Evolutionary conservation across 2,888 invertebrate species (phyloP), one percentile per base, ranked within the genome.

Genomic region (Baronia brevicornis): DNA sequence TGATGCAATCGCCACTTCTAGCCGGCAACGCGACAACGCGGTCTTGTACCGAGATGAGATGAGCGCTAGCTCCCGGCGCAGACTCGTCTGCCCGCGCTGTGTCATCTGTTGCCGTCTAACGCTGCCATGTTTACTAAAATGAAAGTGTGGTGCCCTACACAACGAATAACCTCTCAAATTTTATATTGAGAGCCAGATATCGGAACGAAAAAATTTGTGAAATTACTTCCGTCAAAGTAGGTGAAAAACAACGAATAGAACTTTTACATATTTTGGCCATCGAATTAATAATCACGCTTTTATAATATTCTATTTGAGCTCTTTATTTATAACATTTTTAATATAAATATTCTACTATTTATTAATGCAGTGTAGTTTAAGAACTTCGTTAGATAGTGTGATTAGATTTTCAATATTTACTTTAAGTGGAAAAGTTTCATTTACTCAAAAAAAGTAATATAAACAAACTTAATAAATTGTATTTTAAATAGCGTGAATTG

Each of bases 71-170:
- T 54, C 54, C 56, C 50, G 75, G 78, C 79, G 79, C 79, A 80
- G 77, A 73, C 67, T 48, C 70, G 73, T 60, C 54, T 68, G 71
- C 74, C 73, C 74, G 77, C 75, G 77, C 77, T 71, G 66, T 67
- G 65, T 79, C 82, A 82, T 79, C 80, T 80, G 80, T 79, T 82
- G 78, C 77, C 71, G 37, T 38, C 40, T 58, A 66, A 50, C 66
- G 68, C 77, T 78, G 80, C 79, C 79, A 82, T 84, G 82, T 79
- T 80, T 80, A 82, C 82, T 67, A 70, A 70, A 67, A 61, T 63
- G 60, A 68, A 68, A 73, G 70, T 72, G 79, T 74, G 78, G 73
- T 77, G 68, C 69, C 57, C 63, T 64, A 72, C 64, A 78, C 80
- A 78, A 78, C 79, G 77, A 79, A 75, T 79, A 82, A 80, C 80